A percentile compares a stretch with the other conserved stretches of the same genome.
Conservation (phyloP, 2,113 vertebrate species). For the Spizaetus ornatus region DNA sequence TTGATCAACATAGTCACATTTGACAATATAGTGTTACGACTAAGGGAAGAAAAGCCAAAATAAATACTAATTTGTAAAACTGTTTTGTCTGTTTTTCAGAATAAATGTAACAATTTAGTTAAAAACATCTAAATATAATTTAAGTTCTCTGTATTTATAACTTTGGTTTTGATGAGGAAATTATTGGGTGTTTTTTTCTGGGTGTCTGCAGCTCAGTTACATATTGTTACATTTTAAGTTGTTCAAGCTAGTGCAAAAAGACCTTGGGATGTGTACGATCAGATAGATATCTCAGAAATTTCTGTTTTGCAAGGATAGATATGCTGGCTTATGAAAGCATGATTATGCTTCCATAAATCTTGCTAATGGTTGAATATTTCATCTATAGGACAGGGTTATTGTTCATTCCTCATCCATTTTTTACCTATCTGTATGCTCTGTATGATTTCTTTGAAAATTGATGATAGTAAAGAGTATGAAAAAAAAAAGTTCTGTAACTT, state of each 20-base stretch:
- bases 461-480: background rate
- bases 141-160: background rate
- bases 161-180: background rate
- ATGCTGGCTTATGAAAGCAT: background rate
- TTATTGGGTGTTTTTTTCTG: background rate
- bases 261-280: background rate
- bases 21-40: background rate
- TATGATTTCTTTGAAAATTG: background rate
- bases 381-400: background rate
- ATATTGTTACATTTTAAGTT: background rate
- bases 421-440: background rate
- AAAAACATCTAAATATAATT: background rate
- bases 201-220: background rate
- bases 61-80: background rate
- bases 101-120: background rate
- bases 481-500: background rate
- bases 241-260: background rate
- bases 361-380: background rate
- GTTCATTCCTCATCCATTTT: background rate
- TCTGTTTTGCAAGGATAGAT: background rate
- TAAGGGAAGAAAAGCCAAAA: background rate
- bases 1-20: background rate
- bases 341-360: background rate
- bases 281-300: background rate
- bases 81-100: background rate